These are phyloP conservation scores for Lamprotornis superbus DNA, from an alignment of 2,113 vertebrate species.

Conservation along the genomic window DNA sequence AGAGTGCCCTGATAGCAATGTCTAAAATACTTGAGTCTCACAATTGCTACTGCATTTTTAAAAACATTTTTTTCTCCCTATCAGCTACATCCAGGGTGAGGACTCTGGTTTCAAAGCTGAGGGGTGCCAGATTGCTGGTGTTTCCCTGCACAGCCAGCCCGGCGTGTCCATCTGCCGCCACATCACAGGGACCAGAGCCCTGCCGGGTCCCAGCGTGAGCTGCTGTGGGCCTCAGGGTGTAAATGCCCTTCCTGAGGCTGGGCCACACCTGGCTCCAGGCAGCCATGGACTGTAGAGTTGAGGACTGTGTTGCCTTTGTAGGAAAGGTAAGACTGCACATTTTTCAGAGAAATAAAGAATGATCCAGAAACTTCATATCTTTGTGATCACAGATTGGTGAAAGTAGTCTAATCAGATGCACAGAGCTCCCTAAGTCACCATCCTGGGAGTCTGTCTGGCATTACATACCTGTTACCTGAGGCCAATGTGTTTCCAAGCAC, in stretches of 20 bases:
- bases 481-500: background rate
- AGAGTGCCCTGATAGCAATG: accelerated
- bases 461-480: background rate
- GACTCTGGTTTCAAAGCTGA: background rate
- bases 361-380: background rate
- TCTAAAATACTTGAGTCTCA: background rate
- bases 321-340: background rate
- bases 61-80: accelerated
- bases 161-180: accelerated
- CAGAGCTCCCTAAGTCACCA: background rate
- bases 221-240: accelerated
- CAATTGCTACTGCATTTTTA: background rate
- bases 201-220: accelerated
- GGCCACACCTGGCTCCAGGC: background rate
- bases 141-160: accelerated
- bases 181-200: accelerated
- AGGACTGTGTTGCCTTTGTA: background rate
- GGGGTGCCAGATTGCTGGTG: accelerated
- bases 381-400: background rate
- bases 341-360: background rate
- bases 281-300: background rate
- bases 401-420: background rate
- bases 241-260: background rate
- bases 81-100: background rate
- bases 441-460: background rate